phyloP scores from a whole-genome alignment of 2,113 vertebrate species.

The Heterocephalus glaber region DNA sequence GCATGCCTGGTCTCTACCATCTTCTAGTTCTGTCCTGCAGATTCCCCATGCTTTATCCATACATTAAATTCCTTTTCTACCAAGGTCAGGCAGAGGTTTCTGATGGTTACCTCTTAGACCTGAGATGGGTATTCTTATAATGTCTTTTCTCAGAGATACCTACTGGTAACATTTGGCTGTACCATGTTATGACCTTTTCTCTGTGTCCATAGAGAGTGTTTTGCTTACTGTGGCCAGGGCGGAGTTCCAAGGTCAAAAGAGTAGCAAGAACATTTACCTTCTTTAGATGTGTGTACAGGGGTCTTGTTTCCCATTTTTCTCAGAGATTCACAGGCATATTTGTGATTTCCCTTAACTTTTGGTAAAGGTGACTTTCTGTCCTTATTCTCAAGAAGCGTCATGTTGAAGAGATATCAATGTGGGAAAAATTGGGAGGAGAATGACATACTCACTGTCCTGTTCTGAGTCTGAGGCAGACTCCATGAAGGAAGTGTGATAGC shows the following conservation, averaged over 20 bases:
- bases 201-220: background rate
- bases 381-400: background rate
- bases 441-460: rapidly evolving
- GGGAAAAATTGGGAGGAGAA: background rate
- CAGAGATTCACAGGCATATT: background rate
- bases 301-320: background rate
- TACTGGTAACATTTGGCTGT: background rate
- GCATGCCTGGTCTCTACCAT: background rate
- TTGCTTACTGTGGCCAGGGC: background rate
- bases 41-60: background rate
- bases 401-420: background rate
- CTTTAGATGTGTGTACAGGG: background rate
- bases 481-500: background rate
- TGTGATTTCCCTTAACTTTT: background rate
- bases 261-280: background rate
- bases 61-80: background rate
- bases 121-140: background rate
- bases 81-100: background rate
- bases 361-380: background rate
- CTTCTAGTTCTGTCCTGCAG: background rate
- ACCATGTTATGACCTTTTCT: background rate
- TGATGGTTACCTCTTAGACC: background rate
- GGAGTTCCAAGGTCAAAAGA: background rate
- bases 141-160: background rate
- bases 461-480: background rate